Evolutionary conservation across 1,140 invertebrate species (phyloP), one percentile per base, ranked within the genome.

Genomic region (Euborellia annulipes): DNA sequence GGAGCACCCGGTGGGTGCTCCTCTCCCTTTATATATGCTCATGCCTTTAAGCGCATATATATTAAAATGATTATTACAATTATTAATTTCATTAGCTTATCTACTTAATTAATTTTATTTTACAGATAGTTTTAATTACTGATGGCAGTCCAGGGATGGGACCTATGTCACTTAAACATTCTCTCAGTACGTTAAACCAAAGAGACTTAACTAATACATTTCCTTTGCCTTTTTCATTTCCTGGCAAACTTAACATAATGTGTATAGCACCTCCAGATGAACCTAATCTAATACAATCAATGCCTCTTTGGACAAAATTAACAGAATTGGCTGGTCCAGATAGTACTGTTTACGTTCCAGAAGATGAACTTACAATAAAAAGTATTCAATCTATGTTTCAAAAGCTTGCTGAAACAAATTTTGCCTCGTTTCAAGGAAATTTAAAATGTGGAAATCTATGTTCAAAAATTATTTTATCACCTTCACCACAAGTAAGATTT

Each of bases 91-190:
- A n/a, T n/a, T n/a, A n/a, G n/a, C n/a, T n/a, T n/a, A n/a, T n/a
- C n/a, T n/a, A n/a, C n/a, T n/a, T n/a, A n/a, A n/a, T n/a, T n/a
- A n/a, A n/a, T n/a, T n/a, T n/a, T n/a, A n/a, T n/a, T 44, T 63
- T 69, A 16, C 55, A 78, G 73, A 64, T 78, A 30, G 62, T 83
- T 39, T 55, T 90, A 50, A 69, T 90, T 8, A 89, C 85, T 30
- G 86, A 90, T 72, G 85, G 85, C 9, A 79, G 72, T 57, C 69
- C 73, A 49, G 79, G 79, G 16, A 66, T 78, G 46, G 82, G 82
- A 27, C 53, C 71, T 19, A 74, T 76, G 57, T 76, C 75, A 13
- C 56, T 78, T 16, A 64, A 63, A 23, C 63, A 68, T 50, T 72
- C 69, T 42, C 56, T 73, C 41, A 52, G 53, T 14, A 60, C 55